Evolutionary conservation across 2,113 vertebrate species (phyloP).

Genomic region (Oreotragus oreotragus): DNA sequence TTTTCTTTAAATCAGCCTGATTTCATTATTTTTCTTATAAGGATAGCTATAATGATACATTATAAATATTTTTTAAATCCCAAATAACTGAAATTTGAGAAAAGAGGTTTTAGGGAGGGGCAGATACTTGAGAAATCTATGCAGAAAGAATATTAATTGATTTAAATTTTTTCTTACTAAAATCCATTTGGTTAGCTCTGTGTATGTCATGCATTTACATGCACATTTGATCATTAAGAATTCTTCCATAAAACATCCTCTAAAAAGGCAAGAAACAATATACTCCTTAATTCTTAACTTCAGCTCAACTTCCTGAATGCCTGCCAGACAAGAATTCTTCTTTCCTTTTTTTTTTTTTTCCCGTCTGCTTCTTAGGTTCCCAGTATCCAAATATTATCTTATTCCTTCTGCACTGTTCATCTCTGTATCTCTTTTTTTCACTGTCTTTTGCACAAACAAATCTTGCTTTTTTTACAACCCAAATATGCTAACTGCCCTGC

Average conservation of each 20-base stretch:
- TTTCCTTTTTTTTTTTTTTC: neutral
- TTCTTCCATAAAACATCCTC: neutral
- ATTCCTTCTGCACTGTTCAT: neutral
- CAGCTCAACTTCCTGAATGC: neutral
- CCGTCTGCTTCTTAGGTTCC: neutral
- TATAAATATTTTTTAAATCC: neutral
- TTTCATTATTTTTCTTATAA: neutral
- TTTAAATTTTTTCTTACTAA: neutral
- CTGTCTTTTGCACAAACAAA: neutral
- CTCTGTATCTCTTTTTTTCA: neutral
- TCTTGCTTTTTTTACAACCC: neutral
- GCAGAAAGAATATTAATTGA: neutral
- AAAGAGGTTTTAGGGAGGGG: neutral
- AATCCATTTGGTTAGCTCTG: neutral
- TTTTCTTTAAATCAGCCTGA: neutral
- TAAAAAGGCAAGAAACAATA: neutral
- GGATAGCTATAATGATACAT: neutral
- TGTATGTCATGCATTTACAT: accelerated
- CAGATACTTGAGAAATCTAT: neutral
- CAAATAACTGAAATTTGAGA: neutral
- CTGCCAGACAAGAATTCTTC: neutral
- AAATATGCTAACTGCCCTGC: neutral
- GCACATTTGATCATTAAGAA: neutral
- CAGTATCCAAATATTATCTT: neutral
- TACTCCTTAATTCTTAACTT: neutral